Evolutionary conservation across 2,888 invertebrate species (phyloP).

Genomic region (Fabriciana adippe): DNA sequence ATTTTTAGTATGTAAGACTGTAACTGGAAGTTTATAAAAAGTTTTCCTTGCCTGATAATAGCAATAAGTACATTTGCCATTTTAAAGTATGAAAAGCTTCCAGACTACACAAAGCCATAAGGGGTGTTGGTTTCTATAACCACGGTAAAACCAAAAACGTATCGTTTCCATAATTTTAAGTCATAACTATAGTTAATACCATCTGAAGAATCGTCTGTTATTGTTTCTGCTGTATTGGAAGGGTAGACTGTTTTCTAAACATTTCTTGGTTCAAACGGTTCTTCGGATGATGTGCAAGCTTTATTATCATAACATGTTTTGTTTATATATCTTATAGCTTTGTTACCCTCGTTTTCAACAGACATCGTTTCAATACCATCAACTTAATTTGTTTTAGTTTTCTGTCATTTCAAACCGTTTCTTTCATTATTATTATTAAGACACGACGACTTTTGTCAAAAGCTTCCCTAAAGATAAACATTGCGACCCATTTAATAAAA

Average conservation of each 20-base stretch:
- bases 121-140: conserved; percentile 80
- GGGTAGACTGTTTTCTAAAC: conserved; percentile 77
- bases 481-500: conserved; percentile 2
- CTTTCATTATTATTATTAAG: conserved; percentile 43
- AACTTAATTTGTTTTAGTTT: conserved; percentile 58
- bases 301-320: conserved; percentile 80
- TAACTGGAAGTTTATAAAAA: conserved; percentile 69
- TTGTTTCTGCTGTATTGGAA: conserved; percentile 68
- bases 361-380: conserved; percentile 53
- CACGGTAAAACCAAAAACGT: conserved; percentile 74
- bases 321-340: conserved; percentile 74
- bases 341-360: conserved; percentile 62
- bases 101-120: conserved; percentile 78
- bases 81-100: conserved; percentile 61
- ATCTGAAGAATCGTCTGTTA: conserved; percentile 69
- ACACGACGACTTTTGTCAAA: conserved; percentile 44
- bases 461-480: conserved; percentile 21
- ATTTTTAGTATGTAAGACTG: conserved; percentile 71
- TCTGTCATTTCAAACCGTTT: conserved; percentile 32
- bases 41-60: neutral
- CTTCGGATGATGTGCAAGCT: conserved; percentile 76
- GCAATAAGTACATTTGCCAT: conserved; percentile 19
- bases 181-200: conserved; percentile 68
- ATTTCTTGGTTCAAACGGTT: conserved; percentile 70
- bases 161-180: conserved; percentile 77